Conservation (phyloP, 2,888 invertebrate species). For the Chrysolina oricalcia region DNA sequence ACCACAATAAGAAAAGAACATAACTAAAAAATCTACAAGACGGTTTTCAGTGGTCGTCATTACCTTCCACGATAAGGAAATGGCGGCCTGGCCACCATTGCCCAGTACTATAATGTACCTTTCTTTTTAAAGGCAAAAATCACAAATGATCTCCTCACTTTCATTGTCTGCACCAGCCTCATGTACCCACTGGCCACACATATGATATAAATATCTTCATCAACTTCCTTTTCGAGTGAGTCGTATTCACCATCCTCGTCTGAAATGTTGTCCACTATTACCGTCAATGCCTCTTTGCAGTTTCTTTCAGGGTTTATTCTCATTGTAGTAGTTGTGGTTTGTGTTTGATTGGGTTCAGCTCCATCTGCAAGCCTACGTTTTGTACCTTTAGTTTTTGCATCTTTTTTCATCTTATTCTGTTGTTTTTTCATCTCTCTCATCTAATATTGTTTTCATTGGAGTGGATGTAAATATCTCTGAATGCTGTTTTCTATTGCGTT, state of each 20-base stretch:
- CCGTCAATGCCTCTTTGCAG: slow-evolving; percentile 9
- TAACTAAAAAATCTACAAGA: no score
- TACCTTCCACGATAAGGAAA: no score
- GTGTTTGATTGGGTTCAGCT: no score
- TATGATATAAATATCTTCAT: slow-evolving; percentile 30
- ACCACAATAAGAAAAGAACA: no score
- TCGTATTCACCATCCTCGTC: slow-evolving; percentile 14
- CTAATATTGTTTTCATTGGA: no score
- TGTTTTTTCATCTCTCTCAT: no score
- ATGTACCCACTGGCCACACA: slow-evolving; percentile 32
- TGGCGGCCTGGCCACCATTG: no score
- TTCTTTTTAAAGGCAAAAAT: slow-evolving; percentile 12
- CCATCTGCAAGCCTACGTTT: no score
- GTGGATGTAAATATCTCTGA: no score
- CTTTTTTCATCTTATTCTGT: no score
- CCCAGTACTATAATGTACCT: slow-evolving; percentile 15
- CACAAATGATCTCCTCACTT: not conserved
- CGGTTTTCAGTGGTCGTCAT: no score
- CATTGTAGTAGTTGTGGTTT: not conserved
- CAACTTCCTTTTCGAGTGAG: slow-evolving; percentile 19
- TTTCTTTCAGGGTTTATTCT: slow-evolving; percentile 17
- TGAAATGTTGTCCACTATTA: slow-evolving; percentile 6
- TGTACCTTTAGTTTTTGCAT: no score
- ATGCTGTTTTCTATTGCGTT: slow-evolving; percentile 18
- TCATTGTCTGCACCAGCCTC: slow-evolving; percentile 21